Evolutionary conservation across 2,113 vertebrate species (phyloP), one percentile per base, ranked within the genome.

Genomic region (Chascanopsetta lugubris): DNA sequence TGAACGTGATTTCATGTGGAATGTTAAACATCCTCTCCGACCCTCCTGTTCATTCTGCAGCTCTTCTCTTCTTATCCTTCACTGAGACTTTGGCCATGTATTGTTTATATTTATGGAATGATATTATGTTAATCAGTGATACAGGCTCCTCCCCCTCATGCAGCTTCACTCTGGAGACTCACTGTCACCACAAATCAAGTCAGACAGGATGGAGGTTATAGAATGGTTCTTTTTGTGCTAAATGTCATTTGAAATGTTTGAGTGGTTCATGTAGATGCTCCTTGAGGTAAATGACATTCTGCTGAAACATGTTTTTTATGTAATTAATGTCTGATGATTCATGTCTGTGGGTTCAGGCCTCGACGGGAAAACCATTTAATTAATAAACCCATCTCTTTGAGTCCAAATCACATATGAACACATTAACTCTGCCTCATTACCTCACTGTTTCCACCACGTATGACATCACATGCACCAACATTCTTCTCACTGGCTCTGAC

Each of bases 101-200:
- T 53, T 48, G 51, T 46, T 70, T 72, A 25, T 29, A 61, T 50
- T 66, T 55, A 56, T 13, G 1, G 30, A 45, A 24, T 54, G 70
- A 61, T 6, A 54, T 43, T 71, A 22, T 22, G 25, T 45, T 72
- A 43, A 79, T 53, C 30, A 38, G 8, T 24, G 57, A 70, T 32
- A 67, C 47, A 43, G 61, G 21, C 15, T 42, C n/a, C 34, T 65
- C 24, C 20, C 45, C 18, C n/a, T n/a, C n/a, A n/a, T n/a, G 15
- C 20, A 47, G 57, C 27, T n/a, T 56, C 18, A 27, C 36, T 40
- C 11, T 24, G 51, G 48, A 67, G 24, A 24, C 9, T 51, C 57
- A 73, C 6, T 17, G n/a, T 22, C 1, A n/a, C 9, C 29, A 20
- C 5, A 8, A 32, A 8, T 34, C 53, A 34, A 20, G n/a, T 20